Conservation (phyloP, 1,140 invertebrate species). For the Rhagoletis zephyria region DNA sequence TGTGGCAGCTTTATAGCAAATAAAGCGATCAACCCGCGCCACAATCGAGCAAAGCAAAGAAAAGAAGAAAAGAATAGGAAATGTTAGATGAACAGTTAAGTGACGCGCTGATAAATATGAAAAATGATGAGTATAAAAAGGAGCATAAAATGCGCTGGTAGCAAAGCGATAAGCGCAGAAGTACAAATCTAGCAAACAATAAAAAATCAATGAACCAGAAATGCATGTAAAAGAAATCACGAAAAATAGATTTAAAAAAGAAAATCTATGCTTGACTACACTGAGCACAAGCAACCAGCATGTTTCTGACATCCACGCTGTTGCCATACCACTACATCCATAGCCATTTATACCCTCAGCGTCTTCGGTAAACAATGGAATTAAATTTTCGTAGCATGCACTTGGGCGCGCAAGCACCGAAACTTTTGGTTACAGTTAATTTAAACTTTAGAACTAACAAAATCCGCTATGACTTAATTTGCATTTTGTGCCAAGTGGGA, state of each 20-base stretch:
- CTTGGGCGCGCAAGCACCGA: neutral
- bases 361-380: neutral
- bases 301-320: neutral
- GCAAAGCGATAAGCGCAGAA: neutral
- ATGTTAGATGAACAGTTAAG: neutral
- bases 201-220: slow-evolving; percentile 43
- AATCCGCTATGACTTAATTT: neutral
- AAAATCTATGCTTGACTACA: no score
- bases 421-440: neutral
- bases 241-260: neutral
- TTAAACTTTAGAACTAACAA: neutral
- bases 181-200: neutral
- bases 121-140: slow-evolving; percentile 21
- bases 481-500: neutral
- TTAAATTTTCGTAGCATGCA: neutral
- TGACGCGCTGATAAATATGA: neutral
- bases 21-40: neutral
- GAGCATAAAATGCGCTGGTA: neutral
- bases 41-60: neutral
- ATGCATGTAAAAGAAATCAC: neutral
- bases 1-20: neutral
- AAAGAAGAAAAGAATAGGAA: neutral
- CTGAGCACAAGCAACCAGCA: no score
- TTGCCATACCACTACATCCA: no score
- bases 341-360: neutral